Evolutionary conservation across 1,140 invertebrate species (phyloP).

Genomic region (Nasonia giraulti): DNA sequence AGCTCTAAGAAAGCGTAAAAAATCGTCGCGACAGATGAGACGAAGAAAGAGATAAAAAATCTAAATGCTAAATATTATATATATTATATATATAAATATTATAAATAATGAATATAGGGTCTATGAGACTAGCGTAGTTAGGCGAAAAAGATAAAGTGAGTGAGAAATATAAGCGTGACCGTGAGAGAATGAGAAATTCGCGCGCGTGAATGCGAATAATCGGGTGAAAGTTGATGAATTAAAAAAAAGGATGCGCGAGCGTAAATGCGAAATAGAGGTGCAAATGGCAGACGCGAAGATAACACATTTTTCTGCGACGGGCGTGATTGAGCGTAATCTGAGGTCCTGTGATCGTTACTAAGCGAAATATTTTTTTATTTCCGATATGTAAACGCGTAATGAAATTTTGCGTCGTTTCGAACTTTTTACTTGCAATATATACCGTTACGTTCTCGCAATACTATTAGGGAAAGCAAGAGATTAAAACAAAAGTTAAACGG

Average conservation of each 20-base stretch:
- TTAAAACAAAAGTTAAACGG: constrained; percentile 57
- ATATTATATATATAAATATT: constrained; percentile 72
- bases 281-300: constrained; percentile 47
- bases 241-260: constrained; percentile 29
- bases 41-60: constrained; percentile 63
- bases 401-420: constrained; percentile 72
- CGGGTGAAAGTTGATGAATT: constrained; percentile 7
- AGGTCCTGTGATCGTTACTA: constrained; percentile 76
- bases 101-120: constrained; percentile 75
- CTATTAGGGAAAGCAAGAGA: constrained; percentile 67
- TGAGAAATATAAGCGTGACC: constrained; percentile 45
- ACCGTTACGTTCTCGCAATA: constrained; percentile 76
- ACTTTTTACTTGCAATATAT: constrained; percentile 75
- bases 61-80: constrained; percentile 73
- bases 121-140: constrained; percentile 74
- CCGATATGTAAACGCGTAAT: constrained; percentile 71
- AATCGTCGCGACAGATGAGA: constrained; percentile 41
- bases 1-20: constrained; percentile 54
- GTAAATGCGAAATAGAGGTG: constrained; percentile 31
- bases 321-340: constrained; percentile 73
- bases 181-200: constrained; percentile 24
- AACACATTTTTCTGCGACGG: constrained; percentile 62
- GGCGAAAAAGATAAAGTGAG: constrained; percentile 64
- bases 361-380: constrained; percentile 77
- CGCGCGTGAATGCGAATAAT: constrained; percentile 45